Base-by-base conservation (phyloP, 35 echinoderm and acorn worm genomes). In the Ophioderma brevispina region DNA sequence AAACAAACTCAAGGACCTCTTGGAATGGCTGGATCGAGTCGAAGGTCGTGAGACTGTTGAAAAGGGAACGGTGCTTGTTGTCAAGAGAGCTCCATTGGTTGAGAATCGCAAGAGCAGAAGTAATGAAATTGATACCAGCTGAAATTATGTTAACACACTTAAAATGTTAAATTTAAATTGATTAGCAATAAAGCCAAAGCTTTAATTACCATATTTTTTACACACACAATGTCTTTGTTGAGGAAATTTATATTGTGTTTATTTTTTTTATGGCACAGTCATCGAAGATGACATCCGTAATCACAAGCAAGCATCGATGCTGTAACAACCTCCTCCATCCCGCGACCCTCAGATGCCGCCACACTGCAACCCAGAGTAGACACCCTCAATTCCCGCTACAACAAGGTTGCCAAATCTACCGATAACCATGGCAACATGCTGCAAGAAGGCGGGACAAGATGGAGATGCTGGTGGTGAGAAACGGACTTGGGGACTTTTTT, bases 91-190 rank as follows among this genome's bases (percentile, higher is more conserved):
- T 64, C 93, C 93, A 10, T 82, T 99, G 70, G 88, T 93, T n/a
- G 93, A 92, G 49, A 95, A 93, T 85, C 50, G 11, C 97, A 99
- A 85, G 84, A 95, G 82, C 93, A 99, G 40, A 99, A 99, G 97
- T 99, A 77, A 39, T 21, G 4, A 81, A 76, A 8, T 70, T 77
- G 10, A 76, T 14, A 33, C 36, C 78, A 52, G 21, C 46, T n/a
- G n/a, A n/a, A n/a, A n/a, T n/a, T n/a, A n/a, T n/a, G n/a, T n/a
- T n/a, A n/a, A n/a, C n/a, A n/a, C n/a, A n/a, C n/a, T n/a, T n/a
- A n/a, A n/a, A n/a, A n/a, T n/a, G n/a, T n/a, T n/a, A n/a, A n/a
- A n/a, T n/a, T n/a, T n/a, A n/a, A n/a, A n/a, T n/a, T n/a, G n/a
- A n/a, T n/a, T n/a, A n/a, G n/a, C n/a, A n/a, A n/a, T n/a, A n/a